Evolutionary conservation across 2,113 vertebrate species (phyloP).

Genomic region (Silurus meridionalis): DNA sequence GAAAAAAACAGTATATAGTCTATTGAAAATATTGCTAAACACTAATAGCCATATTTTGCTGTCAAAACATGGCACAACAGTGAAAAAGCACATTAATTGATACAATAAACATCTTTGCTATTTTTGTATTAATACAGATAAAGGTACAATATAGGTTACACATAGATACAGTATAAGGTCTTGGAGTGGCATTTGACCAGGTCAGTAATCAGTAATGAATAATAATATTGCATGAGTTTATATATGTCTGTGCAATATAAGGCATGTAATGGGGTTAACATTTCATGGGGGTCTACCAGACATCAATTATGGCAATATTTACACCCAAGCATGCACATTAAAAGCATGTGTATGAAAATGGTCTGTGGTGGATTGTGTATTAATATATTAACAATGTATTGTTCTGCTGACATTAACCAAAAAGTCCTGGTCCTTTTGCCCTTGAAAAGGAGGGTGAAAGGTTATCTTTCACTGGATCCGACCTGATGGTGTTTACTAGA

Average conservation of each 20-base stretch:
- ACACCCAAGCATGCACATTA: neutral
- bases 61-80: neutral
- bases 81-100: neutral
- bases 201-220: too few relatives aligned
- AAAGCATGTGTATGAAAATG: neutral
- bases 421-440: conserved; percentile 38
- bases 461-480: conserved; percentile 57
- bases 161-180: neutral
- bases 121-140: neutral
- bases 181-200: neutral
- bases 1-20: neutral
- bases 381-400: neutral
- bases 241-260: neutral
- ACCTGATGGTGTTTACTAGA: conserved; percentile 70
- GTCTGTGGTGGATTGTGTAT: neutral
- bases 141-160: neutral
- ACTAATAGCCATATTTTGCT: neutral
- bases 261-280: neutral
- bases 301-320: neutral
- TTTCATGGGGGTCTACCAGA: neutral
- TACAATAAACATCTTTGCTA: neutral
- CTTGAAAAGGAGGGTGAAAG: conserved; percentile 56
- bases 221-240: neutral
- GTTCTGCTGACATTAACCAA: neutral
- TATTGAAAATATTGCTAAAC: neutral